Evolutionary conservation across 2,113 vertebrate species (phyloP), one percentile per base, ranked within the genome.

Genomic region (Sciurus niger): DNA sequence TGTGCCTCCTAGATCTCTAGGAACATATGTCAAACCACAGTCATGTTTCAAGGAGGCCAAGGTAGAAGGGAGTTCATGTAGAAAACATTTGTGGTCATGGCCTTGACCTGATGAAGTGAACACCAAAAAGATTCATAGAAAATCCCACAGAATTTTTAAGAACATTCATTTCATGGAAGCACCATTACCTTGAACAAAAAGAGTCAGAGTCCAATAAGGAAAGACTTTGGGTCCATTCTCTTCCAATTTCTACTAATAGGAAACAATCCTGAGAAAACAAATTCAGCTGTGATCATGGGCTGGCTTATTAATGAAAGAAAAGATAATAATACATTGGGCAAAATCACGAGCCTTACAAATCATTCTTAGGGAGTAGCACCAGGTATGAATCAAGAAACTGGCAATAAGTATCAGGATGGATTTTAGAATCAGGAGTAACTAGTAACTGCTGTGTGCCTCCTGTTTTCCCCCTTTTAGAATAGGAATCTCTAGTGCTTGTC

Each of bases 31-130:
- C 60, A 43, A 91, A 73, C 24, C 12, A 84, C 24, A 70, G 34
- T 14, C 51, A 0, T 1, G 2, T 79, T 83, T 95, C 53, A 90
- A 58, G 63, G 28, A 68, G 30, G 2, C 4, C 18, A 55, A 74
- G 51, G 17, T 74, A 76, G 34, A 63, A 48, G 84, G n/a, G 11
- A 72, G 22, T 12, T 87, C 30, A 22, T 68, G 18, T n/a, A 86
- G 63, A 87, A 86, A 11, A 90, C 24, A 65, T 78, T 60, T 88
- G 34, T 96, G 30, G 10, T 83, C 83, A 53, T 73, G 51, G 16
- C 24, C 40, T 93, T 82, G 55, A 34, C 32, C 30, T 74, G 68
- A 37, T 53, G n/a, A 86, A 17, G 6, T 37, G 12, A 95, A 82
- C 14, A 40, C 13, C 6, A 72, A 78, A 88, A 91, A 55, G 4